Conservation (phyloP, 1,140 invertebrate species). For the Epicauta chinensis region DNA sequence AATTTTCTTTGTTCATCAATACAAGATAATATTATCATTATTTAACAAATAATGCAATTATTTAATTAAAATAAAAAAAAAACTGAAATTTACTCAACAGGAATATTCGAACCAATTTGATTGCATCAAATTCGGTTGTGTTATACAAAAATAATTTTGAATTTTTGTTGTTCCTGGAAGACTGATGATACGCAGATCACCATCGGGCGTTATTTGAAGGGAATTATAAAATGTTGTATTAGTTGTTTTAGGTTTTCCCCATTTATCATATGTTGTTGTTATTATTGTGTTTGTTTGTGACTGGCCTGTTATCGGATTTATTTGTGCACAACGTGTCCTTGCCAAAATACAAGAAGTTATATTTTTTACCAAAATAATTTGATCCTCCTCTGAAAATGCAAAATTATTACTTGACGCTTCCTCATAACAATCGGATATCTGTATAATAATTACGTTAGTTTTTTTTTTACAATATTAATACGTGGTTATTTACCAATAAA, state of each 20-base stretch:
- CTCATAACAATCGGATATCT: constrained; percentile 48
- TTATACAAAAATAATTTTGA: constrained; percentile 35
- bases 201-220: constrained; percentile 47
- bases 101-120: constrained; percentile 32
- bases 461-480: not conserved
- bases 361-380: constrained; percentile 49
- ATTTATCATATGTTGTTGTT: constrained; percentile 17
- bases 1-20: constrained; percentile 13
- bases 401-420: constrained; percentile 46
- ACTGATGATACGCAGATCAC: constrained; percentile 47
- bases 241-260: constrained; percentile 25
- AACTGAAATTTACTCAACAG: constrained; percentile 16
- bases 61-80: not conserved
- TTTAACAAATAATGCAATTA: not conserved
- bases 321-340: constrained; percentile 46
- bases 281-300: constrained; percentile 46
- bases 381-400: constrained; percentile 45
- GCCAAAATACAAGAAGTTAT: constrained; percentile 52
- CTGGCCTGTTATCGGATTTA: constrained; percentile 53
- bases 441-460: constrained; percentile 1
- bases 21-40: not conserved
- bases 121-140: constrained; percentile 34
- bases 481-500: constrained; percentile 44
- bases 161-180: constrained; percentile 41
- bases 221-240: constrained; percentile 42